Evolutionary conservation across 1,140 invertebrate genomes (phyloP).

Genomic region (Venturia canescens): DNA sequence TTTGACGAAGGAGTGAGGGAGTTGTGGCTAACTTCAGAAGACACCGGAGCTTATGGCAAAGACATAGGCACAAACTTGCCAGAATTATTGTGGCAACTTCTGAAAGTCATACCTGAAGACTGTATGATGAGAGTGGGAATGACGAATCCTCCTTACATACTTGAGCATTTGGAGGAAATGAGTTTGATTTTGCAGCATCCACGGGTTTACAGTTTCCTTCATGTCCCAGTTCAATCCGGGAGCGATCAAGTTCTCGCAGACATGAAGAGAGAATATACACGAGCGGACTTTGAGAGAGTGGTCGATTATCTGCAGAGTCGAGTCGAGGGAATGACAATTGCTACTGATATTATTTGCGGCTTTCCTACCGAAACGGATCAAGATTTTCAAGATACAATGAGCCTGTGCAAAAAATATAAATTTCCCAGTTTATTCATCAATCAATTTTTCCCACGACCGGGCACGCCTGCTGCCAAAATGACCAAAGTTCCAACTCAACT

Average conservation of each 20-base stretch:
- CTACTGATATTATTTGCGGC: slow-evolving; percentile 98
- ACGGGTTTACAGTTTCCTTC: slow-evolving; percentile 95
- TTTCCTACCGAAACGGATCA: slow-evolving; percentile 97
- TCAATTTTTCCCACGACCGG: slow-evolving; percentile 97
- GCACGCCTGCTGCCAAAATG: slow-evolving; percentile 96
- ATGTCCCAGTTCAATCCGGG: slow-evolving; percentile 98
- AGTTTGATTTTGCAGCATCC: slow-evolving; percentile 92
- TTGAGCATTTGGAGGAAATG: slow-evolving; percentile 96
- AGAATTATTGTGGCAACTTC: slow-evolving; percentile 90
- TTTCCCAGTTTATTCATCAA: slow-evolving; percentile 98
- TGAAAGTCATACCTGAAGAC: slow-evolving; percentile 93
- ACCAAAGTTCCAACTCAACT: slow-evolving; percentile 87
- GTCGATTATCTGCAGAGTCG: slow-evolving; percentile 89
- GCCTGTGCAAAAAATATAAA: slow-evolving; percentile 90
- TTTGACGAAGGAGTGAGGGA: slow-evolving; percentile 96
- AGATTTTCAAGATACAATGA: slow-evolving; percentile 94
- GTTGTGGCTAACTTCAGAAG: slow-evolving; percentile 99
- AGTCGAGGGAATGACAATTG: slow-evolving; percentile 93
- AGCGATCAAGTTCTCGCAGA: slow-evolving; percentile 95
- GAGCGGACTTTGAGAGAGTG: slow-evolving; percentile 92
- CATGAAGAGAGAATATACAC: slow-evolving; percentile 97
- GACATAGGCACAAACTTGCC: slow-evolving; percentile 95
- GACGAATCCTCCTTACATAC: slow-evolving; percentile 99
- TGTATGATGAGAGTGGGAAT: slow-evolving; percentile 94
- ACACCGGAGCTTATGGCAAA: slow-evolving; percentile 97